phyloP scores from a whole-genome alignment of 2,888 invertebrate genomes.

The Andrena minutula region DNA sequence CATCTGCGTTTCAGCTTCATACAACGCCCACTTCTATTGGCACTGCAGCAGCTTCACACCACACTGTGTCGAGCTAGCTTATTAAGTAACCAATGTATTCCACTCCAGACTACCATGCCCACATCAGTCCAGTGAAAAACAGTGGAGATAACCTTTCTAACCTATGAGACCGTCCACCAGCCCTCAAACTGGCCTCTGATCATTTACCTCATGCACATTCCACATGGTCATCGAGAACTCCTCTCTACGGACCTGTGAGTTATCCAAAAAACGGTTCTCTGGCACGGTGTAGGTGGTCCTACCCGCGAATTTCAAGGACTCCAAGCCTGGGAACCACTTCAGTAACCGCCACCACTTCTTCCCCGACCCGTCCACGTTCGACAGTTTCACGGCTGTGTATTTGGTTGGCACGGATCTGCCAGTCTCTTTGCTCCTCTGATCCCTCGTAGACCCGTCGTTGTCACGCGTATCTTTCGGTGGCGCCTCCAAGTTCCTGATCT shows the following conservation, averaged over 20 bases:
- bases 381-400: constrained; percentile 49
- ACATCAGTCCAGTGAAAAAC: too few species aligned
- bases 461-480: neutral
- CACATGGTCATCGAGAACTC: constrained; percentile 81
- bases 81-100: too few species aligned
- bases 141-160: neutral
- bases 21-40: too few species aligned
- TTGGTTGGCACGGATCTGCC: constrained; percentile 8
- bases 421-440: neutral
- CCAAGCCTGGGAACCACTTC: constrained; percentile 78
- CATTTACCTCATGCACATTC: constrained; percentile 63
- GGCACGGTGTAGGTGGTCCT: constrained; percentile 58
- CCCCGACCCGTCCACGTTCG: constrained; percentile 33
- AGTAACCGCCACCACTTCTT: constrained; percentile 80
- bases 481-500: neutral
- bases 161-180: neutral
- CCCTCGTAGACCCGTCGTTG: neutral
- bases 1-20: too few species aligned
- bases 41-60: neutral
- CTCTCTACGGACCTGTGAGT: constrained; percentile 71
- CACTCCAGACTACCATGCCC: too few species aligned
- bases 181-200: constrained; percentile 68
- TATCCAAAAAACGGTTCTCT: constrained; percentile 69
- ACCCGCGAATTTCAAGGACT: constrained; percentile 69
- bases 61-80: neutral